These are phyloP conservation scores for Sander vitreus DNA, from an alignment of 2,113 vertebrate genomes.

Conservation along the genomic window DNA sequence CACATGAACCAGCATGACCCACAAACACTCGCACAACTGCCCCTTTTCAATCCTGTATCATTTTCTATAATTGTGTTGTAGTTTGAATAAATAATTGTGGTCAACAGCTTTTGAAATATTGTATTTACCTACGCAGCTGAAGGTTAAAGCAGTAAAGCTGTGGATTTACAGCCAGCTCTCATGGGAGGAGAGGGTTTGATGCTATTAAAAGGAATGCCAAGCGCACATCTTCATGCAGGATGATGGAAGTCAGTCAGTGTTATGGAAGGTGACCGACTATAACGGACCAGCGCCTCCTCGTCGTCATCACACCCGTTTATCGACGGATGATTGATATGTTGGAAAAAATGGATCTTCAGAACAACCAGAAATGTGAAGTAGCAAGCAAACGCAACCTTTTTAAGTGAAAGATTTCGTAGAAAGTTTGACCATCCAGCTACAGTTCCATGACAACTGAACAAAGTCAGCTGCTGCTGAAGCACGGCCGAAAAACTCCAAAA, in stretches of 20 bases:
- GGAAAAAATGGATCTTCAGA: neutral
- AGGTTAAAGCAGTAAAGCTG: neutral
- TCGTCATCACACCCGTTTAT: neutral
- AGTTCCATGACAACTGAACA: neutral
- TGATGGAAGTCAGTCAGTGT: neutral
- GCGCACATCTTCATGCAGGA: neutral
- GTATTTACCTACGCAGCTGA: constrained; percentile 3
- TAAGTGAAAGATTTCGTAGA: too few relatives aligned
- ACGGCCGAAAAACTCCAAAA: too few relatives aligned
- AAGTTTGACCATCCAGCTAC: neutral
- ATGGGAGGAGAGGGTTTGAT: neutral
- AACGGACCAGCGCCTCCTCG: constrained; percentile 3
- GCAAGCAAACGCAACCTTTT: neutral
- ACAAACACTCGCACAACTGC: constrained; percentile 2
- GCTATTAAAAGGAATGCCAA: neutral
- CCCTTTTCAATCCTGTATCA: neutral
- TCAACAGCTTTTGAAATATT: neutral
- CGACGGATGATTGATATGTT: too few relatives aligned
- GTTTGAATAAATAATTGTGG: neutral
- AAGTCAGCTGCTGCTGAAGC: too few relatives aligned
- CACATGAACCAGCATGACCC: constrained; percentile 38
- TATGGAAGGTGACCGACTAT: neutral
- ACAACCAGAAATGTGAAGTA: neutral
- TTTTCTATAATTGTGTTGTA: constrained; percentile 13
- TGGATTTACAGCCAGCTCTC: neutral